A percentile compares a stretch with the other conserved stretches of the same genome.
Evolutionary conservation across 2,888 invertebrate species (phyloP).

Genomic region (Drosophila siamana): DNA sequence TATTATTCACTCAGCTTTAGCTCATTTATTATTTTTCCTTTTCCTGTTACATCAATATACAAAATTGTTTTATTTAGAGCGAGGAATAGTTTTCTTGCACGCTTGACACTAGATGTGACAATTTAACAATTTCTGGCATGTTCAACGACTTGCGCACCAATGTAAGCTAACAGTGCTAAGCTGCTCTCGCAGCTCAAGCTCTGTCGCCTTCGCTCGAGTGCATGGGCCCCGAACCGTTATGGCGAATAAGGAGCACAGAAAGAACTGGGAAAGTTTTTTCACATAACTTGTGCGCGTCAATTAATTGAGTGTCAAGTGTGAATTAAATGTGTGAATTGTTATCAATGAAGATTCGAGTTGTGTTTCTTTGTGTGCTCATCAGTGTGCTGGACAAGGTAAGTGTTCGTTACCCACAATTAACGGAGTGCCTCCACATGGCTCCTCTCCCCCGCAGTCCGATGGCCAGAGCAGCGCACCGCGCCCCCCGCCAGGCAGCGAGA

Average conservation of each 20-base stretch:
- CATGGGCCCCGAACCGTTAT: slow-evolving; percentile 18
- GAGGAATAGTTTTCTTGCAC: not conserved
- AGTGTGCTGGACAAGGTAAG: slow-evolving; percentile 27
- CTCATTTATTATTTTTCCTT: too few species aligned
- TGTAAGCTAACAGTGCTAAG: not conserved
- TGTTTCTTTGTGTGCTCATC: slow-evolving; percentile 33
- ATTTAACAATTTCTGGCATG: not conserved
- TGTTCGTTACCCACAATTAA: not conserved
- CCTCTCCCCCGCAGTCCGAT: slow-evolving; percentile 2
- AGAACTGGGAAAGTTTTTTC: slow-evolving; percentile 4
- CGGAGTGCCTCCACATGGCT: not conserved
- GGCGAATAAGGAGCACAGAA: not conserved
- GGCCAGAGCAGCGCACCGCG: not conserved
- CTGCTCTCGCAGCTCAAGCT: not conserved
- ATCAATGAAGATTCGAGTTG: slow-evolving; percentile 31
- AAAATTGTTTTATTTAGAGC: not conserved
- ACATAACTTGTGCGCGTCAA: slow-evolving; percentile 4
- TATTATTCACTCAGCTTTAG: too few species aligned
- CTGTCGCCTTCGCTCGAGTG: not conserved
- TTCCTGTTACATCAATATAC: too few species aligned
- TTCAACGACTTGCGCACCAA: not conserved
- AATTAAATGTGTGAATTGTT: slow-evolving; percentile 17
- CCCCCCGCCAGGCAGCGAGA: not conserved
- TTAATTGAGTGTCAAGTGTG: slow-evolving; percentile 1
- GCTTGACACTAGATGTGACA: not conserved